Evolutionary conservation across 2,888 invertebrate species (phyloP).

Genomic region (Plagodis pulveraria): DNA sequence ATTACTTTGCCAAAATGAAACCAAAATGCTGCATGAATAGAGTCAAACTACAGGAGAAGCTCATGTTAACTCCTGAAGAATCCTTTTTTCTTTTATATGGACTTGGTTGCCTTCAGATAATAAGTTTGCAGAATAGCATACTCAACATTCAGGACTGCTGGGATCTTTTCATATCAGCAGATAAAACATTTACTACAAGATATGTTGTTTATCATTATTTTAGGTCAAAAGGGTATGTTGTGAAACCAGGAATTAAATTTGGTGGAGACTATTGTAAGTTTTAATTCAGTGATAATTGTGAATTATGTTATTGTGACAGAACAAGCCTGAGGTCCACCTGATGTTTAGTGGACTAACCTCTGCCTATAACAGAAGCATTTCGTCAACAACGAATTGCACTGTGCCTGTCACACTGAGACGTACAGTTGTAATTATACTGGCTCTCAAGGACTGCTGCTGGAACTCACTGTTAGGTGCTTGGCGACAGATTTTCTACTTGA

Average conservation of each 20-base stretch:
- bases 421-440: too few species aligned
- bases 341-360: too few species aligned
- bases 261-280: constrained; percentile 93
- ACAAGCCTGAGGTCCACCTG: too few species aligned
- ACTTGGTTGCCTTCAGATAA: constrained; percentile 87
- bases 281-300: not conserved
- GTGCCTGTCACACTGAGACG: too few species aligned
- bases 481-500: too few species aligned
- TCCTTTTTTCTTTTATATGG: constrained; percentile 90
- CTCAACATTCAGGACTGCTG: constrained; percentile 84
- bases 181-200: constrained; percentile 86
- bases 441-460: too few species aligned
- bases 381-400: too few species aligned
- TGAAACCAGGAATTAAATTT: constrained; percentile 95
- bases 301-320: too few species aligned
- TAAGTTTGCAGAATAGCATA: constrained; percentile 75
- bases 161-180: constrained; percentile 83
- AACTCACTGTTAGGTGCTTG: too few species aligned
- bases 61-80: constrained; percentile 90
- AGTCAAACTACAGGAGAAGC: constrained; percentile 85
- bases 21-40: constrained; percentile 86
- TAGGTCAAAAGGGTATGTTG: constrained; percentile 95
- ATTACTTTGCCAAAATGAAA: constrained; percentile 85
- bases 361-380: too few species aligned
- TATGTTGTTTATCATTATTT: constrained; percentile 94